phyloP scores from a whole-genome alignment of 2,113 vertebrate genomes.

The Forbesichthys agassizii region DNA sequence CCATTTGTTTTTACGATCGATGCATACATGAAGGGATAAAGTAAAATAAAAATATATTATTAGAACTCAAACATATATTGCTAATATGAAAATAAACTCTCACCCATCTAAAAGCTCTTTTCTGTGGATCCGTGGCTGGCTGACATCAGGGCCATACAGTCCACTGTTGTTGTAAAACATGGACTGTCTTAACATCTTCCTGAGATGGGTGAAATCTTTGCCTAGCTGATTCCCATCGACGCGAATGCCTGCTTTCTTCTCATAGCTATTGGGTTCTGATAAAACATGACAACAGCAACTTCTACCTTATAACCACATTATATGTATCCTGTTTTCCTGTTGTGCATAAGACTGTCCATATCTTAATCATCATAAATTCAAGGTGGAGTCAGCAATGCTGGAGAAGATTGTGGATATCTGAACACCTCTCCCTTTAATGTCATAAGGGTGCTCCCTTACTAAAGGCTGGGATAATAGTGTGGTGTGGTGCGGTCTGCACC shows the following conservation, averaged over 20 bases:
- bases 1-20: too few relatives aligned
- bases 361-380: too few relatives aligned
- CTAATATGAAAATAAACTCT: slow-evolving; percentile 16
- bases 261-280: slow-evolving; percentile 93
- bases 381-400: too few relatives aligned
- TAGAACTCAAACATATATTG: not conserved
- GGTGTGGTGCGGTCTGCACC: too few relatives aligned
- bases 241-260: slow-evolving; percentile 86
- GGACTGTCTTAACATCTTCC: slow-evolving; percentile 78
- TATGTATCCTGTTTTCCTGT: too few relatives aligned
- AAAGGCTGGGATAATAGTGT: too few relatives aligned
- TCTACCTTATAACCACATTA: not conserved
- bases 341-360: not conserved
- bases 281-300: not conserved
- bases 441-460: too few relatives aligned
- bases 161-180: slow-evolving; percentile 69
- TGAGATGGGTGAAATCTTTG: slow-evolving; percentile 83
- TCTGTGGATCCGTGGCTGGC: slow-evolving; percentile 80
- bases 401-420: too few relatives aligned
- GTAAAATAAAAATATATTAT: not conserved
- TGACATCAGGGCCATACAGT: slow-evolving; percentile 87
- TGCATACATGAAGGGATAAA: not conserved
- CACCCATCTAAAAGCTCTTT: slow-evolving; percentile 83
- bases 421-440: too few relatives aligned
- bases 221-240: slow-evolving; percentile 87